phyloP scores from a whole-genome alignment of 2,113 vertebrate species.

The Raja brachyura region DNA sequence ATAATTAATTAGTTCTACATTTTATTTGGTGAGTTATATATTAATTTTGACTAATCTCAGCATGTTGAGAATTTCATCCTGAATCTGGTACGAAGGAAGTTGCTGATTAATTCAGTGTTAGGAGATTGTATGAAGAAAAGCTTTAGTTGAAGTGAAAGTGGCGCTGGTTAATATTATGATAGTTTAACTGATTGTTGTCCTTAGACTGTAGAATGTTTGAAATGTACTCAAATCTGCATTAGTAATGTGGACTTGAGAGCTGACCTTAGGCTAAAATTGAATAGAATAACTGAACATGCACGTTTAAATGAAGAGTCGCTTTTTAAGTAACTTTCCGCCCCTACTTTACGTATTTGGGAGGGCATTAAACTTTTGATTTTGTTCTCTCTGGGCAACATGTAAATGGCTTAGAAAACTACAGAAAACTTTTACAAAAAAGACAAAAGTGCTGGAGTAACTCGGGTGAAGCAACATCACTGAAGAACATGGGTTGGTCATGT shows the following conservation, averaged over 20 bases:
- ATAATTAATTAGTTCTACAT: not conserved
- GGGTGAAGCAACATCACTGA: no score
- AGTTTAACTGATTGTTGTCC: not conserved
- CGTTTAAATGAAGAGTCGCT: not conserved
- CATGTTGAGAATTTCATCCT: not conserved
- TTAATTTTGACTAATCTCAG: not conserved
- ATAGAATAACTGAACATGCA: not conserved
- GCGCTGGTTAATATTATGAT: not conserved
- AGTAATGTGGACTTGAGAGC: not conserved
- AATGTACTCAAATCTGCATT: not conserved
- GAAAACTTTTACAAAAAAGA: no score
- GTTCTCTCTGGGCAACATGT: not conserved
- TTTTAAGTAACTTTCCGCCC: not conserved
- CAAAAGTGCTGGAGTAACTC: no score
- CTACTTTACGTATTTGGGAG: not conserved
- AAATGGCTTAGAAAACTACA: not conserved
- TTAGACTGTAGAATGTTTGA: not conserved
- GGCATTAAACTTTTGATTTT: not conserved
- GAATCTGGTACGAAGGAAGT: not conserved
- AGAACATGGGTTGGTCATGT: no score
- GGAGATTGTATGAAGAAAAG: not conserved
- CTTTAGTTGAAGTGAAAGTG: not conserved
- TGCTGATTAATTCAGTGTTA: constrained; percentile 1
- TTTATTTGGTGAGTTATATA: not conserved
- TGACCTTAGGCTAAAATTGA: not conserved